Percentiles rank a stretch among this genome's conserved stretches.
These are phyloP conservation scores for Nemopilema nomurai DNA, from an alignment of 30 jellyfish, hydroid and myxozoan species.

Conservation along the genomic window DNA sequence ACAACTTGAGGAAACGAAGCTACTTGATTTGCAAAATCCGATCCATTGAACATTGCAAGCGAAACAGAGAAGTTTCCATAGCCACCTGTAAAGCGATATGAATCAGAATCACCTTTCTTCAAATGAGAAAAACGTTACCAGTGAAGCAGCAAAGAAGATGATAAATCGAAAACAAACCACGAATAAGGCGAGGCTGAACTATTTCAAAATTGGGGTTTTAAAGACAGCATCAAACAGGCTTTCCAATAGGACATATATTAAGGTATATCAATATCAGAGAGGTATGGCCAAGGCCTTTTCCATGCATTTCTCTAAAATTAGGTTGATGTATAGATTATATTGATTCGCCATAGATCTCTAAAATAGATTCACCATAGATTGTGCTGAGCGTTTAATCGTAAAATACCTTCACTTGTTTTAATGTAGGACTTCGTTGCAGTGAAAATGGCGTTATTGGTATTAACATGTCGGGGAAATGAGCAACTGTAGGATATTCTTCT, in stretches of 20 bases:
- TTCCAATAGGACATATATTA: too few species aligned
- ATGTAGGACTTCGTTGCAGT: conserved; percentile 9
- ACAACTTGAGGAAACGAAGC: conserved; percentile 35
- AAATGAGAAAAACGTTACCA: too few species aligned
- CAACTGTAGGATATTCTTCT: conserved; percentile 35
- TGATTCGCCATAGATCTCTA: background rate
- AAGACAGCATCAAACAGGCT: too few species aligned
- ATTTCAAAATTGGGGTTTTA: too few species aligned
- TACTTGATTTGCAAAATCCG: conserved; percentile 8
- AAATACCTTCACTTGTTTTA: conserved; percentile 41
- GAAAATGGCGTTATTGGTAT: background rate
- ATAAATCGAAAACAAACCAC: too few species aligned
- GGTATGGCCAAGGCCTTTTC: background rate
- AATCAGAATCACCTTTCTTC: too few species aligned
- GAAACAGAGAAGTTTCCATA: conserved; percentile 46
- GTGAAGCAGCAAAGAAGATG: too few species aligned
- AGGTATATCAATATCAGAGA: too few species aligned
- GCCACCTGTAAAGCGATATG: conserved; percentile 46
- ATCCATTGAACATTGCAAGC: conserved; percentile 16
- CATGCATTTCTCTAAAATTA: background rate
- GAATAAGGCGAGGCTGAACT: too few species aligned
- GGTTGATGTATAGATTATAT: background rate
- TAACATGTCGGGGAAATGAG: conserved; percentile 32
- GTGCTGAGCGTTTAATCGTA: background rate
- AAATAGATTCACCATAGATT: background rate